These are phyloP conservation scores for Phalloptychus januarius DNA, from an alignment of 2,797 vertebrate genomes.

Conservation along the genomic window DNA sequence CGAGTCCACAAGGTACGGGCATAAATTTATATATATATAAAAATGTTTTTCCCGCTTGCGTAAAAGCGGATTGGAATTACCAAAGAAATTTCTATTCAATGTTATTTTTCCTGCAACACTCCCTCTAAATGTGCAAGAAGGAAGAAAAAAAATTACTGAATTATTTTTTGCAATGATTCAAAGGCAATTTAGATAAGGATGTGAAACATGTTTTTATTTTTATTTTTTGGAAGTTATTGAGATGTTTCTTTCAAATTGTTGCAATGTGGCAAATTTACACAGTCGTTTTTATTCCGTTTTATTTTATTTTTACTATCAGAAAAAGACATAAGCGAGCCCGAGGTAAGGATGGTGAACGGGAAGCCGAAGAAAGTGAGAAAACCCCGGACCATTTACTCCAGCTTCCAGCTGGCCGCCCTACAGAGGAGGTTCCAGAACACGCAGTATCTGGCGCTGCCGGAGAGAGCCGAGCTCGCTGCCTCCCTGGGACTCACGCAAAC, in stretches of 20 bases:
- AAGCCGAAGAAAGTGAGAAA: conserved; percentile 99
- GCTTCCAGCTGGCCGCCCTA: conserved; percentile 97
- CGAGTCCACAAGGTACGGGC: conserved; percentile 90
- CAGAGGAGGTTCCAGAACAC: conserved; percentile 98
- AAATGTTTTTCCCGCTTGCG: not conserved
- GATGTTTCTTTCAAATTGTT: not conserved
- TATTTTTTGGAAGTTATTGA: not conserved
- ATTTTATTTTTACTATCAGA: conserved; percentile 78
- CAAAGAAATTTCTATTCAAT: not conserved
- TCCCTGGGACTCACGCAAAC: conserved; percentile 97
- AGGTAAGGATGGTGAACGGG: conserved; percentile 98
- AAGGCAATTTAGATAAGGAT: not conserved
- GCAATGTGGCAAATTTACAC: not conserved
- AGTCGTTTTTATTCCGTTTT: not conserved
- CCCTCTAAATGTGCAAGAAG: not conserved
- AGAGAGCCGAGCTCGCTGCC: conserved; percentile 96
- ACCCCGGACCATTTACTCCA: conserved; percentile 97
- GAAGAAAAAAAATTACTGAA: not conserved
- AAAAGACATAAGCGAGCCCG: conserved; percentile 93
- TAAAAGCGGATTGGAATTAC: not conserved
- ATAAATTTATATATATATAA: not conserved
- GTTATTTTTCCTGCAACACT: not conserved
- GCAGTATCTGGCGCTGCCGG: conserved; percentile 96
- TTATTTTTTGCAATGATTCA: not conserved
- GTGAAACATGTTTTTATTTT: not conserved